Conservation (phyloP, 2,888 invertebrate species). For the Drosophila prostipennis region DNA sequence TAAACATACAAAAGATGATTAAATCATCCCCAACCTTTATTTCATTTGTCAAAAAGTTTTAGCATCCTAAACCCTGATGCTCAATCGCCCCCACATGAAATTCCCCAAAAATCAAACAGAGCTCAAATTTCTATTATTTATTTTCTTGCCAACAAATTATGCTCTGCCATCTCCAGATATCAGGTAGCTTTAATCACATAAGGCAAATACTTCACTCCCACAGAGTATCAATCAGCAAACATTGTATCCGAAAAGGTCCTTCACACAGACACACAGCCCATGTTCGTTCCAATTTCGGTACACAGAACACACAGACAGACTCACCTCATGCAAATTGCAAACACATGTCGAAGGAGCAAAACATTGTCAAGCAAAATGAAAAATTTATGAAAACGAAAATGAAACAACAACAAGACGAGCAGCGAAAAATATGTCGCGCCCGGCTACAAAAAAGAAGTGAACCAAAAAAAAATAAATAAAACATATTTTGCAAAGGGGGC, state of each 20-base stretch:
- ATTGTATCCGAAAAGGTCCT: constrained; percentile 15
- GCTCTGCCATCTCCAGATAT: neutral
- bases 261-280: constrained; percentile 1
- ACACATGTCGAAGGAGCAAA: constrained; percentile 75
- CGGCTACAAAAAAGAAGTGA: constrained; percentile 5
- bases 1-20: neutral
- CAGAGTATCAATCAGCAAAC: constrained; percentile 66
- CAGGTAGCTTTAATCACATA: constrained; percentile 24
- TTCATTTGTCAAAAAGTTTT: neutral
- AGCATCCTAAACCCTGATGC: neutral
- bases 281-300: constrained; percentile 35
- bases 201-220: constrained; percentile 29
- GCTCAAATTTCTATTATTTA: neutral
- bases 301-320: constrained; percentile 11
- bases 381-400: constrained; percentile 64
- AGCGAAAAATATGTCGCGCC: constrained; percentile 65
- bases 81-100: neutral
- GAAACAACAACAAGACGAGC: constrained; percentile 32
- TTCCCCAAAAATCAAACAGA: neutral
- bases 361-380: constrained; percentile 71
- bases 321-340: constrained; percentile 65
- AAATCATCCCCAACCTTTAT: too few species aligned
- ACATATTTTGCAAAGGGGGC: constrained; percentile 8
- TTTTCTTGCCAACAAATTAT: neutral
- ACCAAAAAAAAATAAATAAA: constrained; percentile 11